Base-by-base conservation (phyloP, 2,113 vertebrate species). In the Myodes glareolus region DNA sequence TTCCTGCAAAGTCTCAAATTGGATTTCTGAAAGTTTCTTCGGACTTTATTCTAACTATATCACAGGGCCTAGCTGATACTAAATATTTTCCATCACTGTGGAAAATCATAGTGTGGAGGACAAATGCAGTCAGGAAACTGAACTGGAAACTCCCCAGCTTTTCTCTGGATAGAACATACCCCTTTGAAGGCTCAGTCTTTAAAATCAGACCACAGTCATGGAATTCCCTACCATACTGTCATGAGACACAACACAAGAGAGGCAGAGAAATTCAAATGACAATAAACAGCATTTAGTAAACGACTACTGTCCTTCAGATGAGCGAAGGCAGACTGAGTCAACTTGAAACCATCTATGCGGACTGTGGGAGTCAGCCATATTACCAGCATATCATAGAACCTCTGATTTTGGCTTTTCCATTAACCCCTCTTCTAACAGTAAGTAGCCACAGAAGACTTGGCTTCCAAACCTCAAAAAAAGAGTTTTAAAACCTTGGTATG, bases 201-300 rank as follows among this genome's bases (percentile, higher is more conserved):
- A 84, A 93, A 68, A 63, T 76, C 1, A 82, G 21, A 80, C 61
- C 73, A 67, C 3, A 78, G n/a, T 9, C n/a, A 52, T 19, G 16
- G 31, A 52, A 58, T 58, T 1, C 39, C 50, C 29, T 36, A 90
- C 55, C 72, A 77, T 13, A 61, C 17, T 68, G 21, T 68, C 50
- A 58, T 50, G 5, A 88, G 47, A 65, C 21, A 86, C 21, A 81
- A 47, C 25, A 58, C 58, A 19, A 50, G 45, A 82, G 27, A 42
- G 8, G 21, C 5, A 55, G 80, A 94, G n/a, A 97, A 92, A 72
- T 88, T 88, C 96, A 90, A 87, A 7, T 63, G 68, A 78, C 42
- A 77, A 77, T 27, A 61, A 36, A 5, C 73, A 63, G 25, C 55
- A 93, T 84, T 63, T 55, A 67, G 25, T 47, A 50, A 94, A 29